Base-by-base conservation (phyloP, 2,113 vertebrate species). In the Gopherus evgoodei region DNA sequence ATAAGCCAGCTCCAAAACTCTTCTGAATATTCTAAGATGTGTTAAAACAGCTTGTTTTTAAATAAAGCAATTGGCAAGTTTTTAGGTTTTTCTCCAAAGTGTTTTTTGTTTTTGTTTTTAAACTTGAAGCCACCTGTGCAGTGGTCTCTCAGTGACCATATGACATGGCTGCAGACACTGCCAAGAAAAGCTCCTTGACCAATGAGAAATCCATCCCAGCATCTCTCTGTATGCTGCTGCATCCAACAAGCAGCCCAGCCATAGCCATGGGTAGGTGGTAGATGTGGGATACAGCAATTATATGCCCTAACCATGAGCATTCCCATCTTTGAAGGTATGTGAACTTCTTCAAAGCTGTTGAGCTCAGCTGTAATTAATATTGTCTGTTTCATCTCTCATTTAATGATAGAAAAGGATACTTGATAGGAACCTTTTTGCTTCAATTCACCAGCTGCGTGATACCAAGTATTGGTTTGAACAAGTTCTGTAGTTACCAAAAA, bases 191-290 rank as follows among this genome's bases (percentile, higher is more conserved):
- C 35, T n/a, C 8, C 29, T 72, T 19, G 78, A 44, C 9, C 7
- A 57, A 21, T 42, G 14, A 35, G 54, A 57, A 6, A 7, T 69
- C 3, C 0, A 1, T 11, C 49, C 56, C 49, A 25, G n/a, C 22
- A 1, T 0, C 8, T 54, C 89, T 3, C 1, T 8, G 49, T 42
- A 0, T 0, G 11, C 2, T 1, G 1, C 5, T 11, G 0, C n/a
- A 27, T 21, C 22, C 21, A 35, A 42, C 21, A 5, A 25, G n/a
- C 31, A 42, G 62, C 31, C 35, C 2, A 38, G 0, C 1, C 6
- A 5, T 16, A 52, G 29, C n/a, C 5, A 19, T 1, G 65, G 69
- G 53, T 47, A 14, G 52, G 29, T 3, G 25, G 47, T 13, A 59
- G 16, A 17, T 1, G 44, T 21, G 84, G 27, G 62, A 5, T 7